Evolutionary conservation across 35 echinoderm and acorn worm genomes (phyloP), one percentile per base, ranked within the genome.

Genomic region (Lytechinus variegatus): DNA sequence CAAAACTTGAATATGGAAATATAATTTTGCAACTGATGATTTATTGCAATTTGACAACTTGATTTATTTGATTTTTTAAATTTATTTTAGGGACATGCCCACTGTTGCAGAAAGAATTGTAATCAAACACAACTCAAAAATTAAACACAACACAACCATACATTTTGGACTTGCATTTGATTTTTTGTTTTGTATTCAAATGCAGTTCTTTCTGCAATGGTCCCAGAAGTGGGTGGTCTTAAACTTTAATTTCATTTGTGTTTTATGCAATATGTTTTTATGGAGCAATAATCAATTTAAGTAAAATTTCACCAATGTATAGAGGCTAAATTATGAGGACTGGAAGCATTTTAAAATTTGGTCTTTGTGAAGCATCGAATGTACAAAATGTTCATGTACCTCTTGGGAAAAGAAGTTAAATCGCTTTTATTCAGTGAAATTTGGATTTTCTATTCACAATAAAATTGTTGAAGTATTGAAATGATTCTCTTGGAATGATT

Each of bases 401-500:
- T 71, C 24, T 24, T 71, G 14, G 19, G 19, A 79, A 79, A 24
- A 79, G 66, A 79, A n/a, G n/a, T 79, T 79, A 4, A 7, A 79
- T 79, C 5, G 66, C 66, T 79, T 79, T 79, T 24, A 79, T 79
- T 79, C n/a, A 6, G n/a, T 79, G 10, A 24, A 79, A 79, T 24
- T 14, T 6, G n/a, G n/a, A 79, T 24, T 60, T 19, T 4, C 66
- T 79, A 79, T 79, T 79, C 66, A 79, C 66, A 79, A 79, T 79
- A 24, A 79, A 79, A 79, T 79, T 79, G 66, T 79, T 79, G 66
- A 79, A 79, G n/a, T 79, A 79, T n/a, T n/a, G 66, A 79, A 79
- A 44, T 44, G 33, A 44, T n/a, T 24, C 66, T 5, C 5, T 79
- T n/a, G 4, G 66, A 79, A 79, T 79, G 66, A 1, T 79, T 79